Conservation (phyloP, 2,888 invertebrate genomes). For the Platycheirus albimanus region DNA sequence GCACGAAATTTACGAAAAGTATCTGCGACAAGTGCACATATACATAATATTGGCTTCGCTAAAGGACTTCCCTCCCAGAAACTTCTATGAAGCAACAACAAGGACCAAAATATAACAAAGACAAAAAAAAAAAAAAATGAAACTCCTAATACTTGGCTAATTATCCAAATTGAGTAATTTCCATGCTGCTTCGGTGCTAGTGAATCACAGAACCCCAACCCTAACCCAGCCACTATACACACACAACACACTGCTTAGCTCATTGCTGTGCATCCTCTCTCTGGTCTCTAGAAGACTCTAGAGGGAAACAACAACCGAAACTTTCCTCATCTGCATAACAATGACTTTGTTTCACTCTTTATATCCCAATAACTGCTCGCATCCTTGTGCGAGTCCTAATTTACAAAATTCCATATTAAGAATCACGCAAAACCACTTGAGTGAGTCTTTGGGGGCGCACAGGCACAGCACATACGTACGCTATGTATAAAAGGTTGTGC, state of each 20-base stretch:
- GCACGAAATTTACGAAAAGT: slow-evolving; percentile 37
- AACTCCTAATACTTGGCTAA: slow-evolving; percentile 65
- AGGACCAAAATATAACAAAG: too few relatives aligned
- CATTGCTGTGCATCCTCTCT: slow-evolving; percentile 32
- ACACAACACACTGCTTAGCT: background rate
- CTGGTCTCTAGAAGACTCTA: too few relatives aligned
- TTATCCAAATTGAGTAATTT: slow-evolving; percentile 73
- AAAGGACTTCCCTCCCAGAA: slow-evolving; percentile 8
- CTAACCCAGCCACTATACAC: slow-evolving; percentile 16
- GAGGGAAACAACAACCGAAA: slow-evolving; percentile 58
- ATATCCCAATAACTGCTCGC: slow-evolving; percentile 72
- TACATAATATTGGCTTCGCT: too few relatives aligned
- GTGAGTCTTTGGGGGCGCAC: slow-evolving; percentile 43
- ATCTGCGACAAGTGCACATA: slow-evolving; percentile 47
- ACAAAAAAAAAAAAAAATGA: background rate
- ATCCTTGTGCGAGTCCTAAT: slow-evolving; percentile 74
- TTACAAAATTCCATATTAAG: slow-evolving; percentile 74
- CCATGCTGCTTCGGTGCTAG: slow-evolving; percentile 60
- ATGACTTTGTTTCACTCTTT: slow-evolving; percentile 72
- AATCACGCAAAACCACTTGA: slow-evolving; percentile 72
- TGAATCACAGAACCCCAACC: slow-evolving; percentile 62
- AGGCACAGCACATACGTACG: too few relatives aligned
- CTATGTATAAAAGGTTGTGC: too few relatives aligned
- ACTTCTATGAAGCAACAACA: background rate
- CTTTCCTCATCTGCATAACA: slow-evolving; percentile 74